Evolutionary conservation across 1,140 invertebrate genomes (phyloP).

Genomic region (Gryllus bimaculatus): DNA sequence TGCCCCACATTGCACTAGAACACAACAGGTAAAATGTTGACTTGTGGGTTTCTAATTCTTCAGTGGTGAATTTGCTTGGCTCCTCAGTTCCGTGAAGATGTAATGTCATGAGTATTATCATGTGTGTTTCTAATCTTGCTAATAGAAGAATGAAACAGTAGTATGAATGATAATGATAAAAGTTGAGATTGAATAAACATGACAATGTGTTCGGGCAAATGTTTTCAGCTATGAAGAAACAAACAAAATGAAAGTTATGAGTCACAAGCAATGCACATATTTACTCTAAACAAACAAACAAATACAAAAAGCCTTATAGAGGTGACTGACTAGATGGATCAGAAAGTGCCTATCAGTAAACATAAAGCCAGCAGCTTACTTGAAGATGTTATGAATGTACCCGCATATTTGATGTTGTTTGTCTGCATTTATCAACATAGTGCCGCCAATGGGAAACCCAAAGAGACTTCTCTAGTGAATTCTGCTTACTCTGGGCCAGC

Average conservation of each 20-base stretch:
- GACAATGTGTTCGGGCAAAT: background rate
- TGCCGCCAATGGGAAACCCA: background rate
- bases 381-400: background rate
- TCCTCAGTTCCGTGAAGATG: background rate
- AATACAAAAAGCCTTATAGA: background rate
- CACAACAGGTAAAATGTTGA: background rate
- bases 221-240: background rate
- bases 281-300: background rate
- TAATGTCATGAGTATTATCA: background rate
- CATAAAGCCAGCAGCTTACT: background rate
- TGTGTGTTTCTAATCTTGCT: too few species aligned
- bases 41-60: background rate
- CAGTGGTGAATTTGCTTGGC: constrained; percentile 3
- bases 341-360: background rate
- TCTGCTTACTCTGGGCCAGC: background rate
- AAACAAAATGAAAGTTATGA: background rate
- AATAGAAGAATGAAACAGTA: too few species aligned
- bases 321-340: background rate
- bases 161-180: background rate
- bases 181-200: background rate
- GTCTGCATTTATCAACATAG: constrained; percentile 4
- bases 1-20: background rate
- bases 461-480: background rate
- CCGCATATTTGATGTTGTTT: constrained; percentile 4
- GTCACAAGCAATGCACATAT: background rate